Evolutionary conservation across 1,140 invertebrate species (phyloP).

Genomic region (Chrysoperla carnea): DNA sequence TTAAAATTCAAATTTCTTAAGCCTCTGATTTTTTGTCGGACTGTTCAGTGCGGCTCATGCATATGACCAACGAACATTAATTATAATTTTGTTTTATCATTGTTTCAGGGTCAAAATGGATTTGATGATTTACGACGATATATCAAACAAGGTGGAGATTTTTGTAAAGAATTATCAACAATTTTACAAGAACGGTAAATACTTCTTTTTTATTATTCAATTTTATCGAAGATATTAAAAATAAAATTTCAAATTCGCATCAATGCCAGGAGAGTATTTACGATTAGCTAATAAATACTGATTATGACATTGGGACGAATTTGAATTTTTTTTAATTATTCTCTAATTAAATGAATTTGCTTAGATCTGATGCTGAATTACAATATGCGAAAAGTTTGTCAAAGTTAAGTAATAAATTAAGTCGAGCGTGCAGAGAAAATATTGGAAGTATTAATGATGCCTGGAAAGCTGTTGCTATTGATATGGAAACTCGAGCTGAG

Average conservation of each 20-base stretch:
- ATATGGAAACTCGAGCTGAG: slow-evolving; percentile 80
- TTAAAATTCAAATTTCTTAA: too few relatives aligned
- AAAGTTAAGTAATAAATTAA: slow-evolving; percentile 70
- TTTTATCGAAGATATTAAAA: neutral
- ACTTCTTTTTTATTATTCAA: slow-evolving; percentile 1
- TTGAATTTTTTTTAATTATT: too few relatives aligned
- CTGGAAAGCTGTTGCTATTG: slow-evolving; percentile 75
- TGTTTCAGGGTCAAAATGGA: slow-evolving; percentile 68
- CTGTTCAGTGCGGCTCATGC: too few relatives aligned
- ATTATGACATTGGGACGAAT: too few relatives aligned
- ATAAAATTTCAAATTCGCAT: neutral
- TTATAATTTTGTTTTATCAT: slow-evolving; percentile 8
- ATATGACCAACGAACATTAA: too few relatives aligned
- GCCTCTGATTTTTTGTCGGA: too few relatives aligned
- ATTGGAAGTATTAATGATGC: slow-evolving; percentile 70
- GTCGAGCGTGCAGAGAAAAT: slow-evolving; percentile 61
- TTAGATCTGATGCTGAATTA: slow-evolving; percentile 72
- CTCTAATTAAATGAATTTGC: too few relatives aligned
- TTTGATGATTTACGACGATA: slow-evolving; percentile 84
- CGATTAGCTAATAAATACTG: neutral
- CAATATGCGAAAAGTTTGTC: slow-evolving; percentile 78
- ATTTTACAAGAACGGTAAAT: slow-evolving; percentile 80
- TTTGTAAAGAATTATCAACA: slow-evolving; percentile 75
- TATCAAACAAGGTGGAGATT: slow-evolving; percentile 85
- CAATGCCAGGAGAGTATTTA: neutral